Evolutionary conservation across 1,140 invertebrate species (phyloP).

Genomic region (Bombus balteatus): DNA sequence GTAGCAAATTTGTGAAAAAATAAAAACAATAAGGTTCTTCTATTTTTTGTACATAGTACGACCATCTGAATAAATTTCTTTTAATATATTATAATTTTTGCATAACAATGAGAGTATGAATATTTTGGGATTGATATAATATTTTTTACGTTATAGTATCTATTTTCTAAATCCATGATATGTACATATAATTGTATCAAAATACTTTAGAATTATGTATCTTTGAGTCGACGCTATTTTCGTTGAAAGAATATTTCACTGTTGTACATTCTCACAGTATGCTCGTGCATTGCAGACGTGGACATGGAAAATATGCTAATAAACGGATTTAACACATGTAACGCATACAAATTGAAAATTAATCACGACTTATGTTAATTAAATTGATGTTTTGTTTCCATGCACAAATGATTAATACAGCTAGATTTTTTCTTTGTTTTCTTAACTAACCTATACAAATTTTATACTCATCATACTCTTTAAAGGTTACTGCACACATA

Average conservation of each 20-base stretch:
- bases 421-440: background rate
- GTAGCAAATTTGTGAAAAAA: background rate
- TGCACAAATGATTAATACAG: background rate
- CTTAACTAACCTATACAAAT: background rate
- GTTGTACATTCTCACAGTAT: background rate
- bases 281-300: background rate
- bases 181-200: background rate
- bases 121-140: too few species aligned
- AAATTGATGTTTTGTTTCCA: background rate
- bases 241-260: background rate
- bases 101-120: too few species aligned
- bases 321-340: background rate
- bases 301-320: background rate
- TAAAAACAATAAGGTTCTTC: too few species aligned
- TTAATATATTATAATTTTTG: too few species aligned
- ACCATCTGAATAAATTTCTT: too few species aligned
- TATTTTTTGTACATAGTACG: too few species aligned
- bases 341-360: slow-evolving; percentile 7
- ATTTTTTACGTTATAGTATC: background rate
- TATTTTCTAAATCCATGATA: background rate
- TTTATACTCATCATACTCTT: background rate
- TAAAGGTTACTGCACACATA: too few species aligned
- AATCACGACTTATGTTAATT: slow-evolving; percentile 9
- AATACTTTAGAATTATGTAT: background rate
- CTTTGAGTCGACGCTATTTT: background rate